Evolutionary conservation across 2,113 vertebrate genomes (phyloP).

Genomic region (Ploceus nigricollis): DNA sequence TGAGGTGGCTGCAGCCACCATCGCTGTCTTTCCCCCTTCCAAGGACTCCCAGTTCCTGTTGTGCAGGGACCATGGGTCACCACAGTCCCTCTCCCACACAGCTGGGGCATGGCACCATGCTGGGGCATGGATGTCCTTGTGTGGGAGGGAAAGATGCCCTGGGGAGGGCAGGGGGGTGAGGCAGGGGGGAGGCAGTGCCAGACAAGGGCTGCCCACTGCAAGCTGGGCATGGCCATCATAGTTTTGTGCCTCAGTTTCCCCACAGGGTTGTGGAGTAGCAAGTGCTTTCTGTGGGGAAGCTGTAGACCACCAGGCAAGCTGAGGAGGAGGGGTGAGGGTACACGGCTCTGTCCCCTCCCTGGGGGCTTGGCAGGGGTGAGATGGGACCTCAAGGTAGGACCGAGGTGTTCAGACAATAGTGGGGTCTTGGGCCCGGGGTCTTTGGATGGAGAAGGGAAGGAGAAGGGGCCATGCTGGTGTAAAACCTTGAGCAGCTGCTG

Average conservation of each 20-base stretch:
- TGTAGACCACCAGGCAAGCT: neutral
- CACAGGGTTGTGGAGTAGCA: neutral
- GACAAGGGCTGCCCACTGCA: accelerated
- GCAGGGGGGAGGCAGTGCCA: neutral
- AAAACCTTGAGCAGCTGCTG: accelerated
- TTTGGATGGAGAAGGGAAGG: neutral
- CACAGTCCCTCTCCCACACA: accelerated
- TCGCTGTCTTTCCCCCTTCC: neutral
- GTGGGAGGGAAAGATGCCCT: neutral
- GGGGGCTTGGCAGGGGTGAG: accelerated
- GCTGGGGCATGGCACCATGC: accelerated
- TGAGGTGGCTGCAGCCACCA: neutral
- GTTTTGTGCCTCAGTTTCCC: neutral
- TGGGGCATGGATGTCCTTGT: neutral
- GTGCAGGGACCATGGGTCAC: accelerated
- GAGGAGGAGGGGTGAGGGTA: neutral
- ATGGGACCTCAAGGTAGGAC: neutral
- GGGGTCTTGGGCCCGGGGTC: accelerated
- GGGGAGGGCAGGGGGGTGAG: neutral
- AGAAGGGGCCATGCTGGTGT: neutral
- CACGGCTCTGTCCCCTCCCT: accelerated
- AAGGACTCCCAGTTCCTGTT: neutral
- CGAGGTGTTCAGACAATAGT: accelerated
- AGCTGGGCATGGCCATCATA: accelerated
- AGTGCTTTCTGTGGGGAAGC: neutral